Evolutionary conservation across 2,888 invertebrate species (phyloP), one percentile per base, ranked within the genome.

Genomic region (Acanthacorydalis orientalis): DNA sequence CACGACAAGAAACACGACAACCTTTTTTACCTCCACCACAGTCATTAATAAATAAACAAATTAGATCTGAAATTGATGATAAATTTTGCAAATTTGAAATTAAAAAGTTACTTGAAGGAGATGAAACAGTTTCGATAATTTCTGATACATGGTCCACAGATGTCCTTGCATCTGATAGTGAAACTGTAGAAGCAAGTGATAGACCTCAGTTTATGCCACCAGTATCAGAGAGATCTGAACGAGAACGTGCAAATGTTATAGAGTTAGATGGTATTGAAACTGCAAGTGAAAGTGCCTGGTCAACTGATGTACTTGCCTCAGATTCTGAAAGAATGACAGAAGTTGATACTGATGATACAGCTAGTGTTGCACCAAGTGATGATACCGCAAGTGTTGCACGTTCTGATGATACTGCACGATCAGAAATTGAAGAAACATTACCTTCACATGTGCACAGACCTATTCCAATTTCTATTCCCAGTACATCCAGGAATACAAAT

Each of bases 101-200:
- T 34, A 91, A 87, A 68, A 80, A 81, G 59, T 63, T 81, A 47
- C 62, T 77, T 54, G 77, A 77, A 66, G 88, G 87, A 1, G 96
- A 96, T 64, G 97, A 97, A 67, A 93, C 93, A 1, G 84, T 93
- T 56, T 96, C 95, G 35, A 82, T 96, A 59, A 93, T 97, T 56
- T 93, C 93, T 43, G 97, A 98, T 64, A 95, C 95, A 1, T 97
- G 97, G 97, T 93, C 93, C 55, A 97, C 97, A 1, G 97, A 97
- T 66, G 97, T 97, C 43, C 67, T 96, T 48, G 95, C 95, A 0
- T 93, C 92, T 48, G 97, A 97, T 66, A 92, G 91, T 10, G 97
- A 97, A 68, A 87, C 87, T 14, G 77, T 91, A 40, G 93, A 92
- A 53, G 83, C 83, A 53, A 73, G 79, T 41, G 81, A 83, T 54